Percentiles rank a stretch among this genome's conserved stretches.
Conservation (phyloP, 2,113 vertebrate genomes). For the Clarias macrocephalus region DNA sequence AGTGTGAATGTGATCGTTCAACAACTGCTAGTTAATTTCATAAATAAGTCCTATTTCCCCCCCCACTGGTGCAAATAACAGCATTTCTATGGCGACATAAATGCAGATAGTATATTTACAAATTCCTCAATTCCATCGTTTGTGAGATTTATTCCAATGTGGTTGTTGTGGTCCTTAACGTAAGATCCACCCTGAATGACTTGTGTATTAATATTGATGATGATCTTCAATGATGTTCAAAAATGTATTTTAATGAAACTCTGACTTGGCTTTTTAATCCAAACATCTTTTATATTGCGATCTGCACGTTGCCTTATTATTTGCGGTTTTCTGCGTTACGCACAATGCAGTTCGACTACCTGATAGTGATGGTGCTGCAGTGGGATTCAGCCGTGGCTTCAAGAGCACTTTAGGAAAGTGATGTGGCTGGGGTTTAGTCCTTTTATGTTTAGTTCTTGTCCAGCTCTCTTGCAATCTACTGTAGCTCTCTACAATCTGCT, state of each 20-base stretch:
- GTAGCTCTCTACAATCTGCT: neutral
- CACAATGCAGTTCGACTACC: neutral
- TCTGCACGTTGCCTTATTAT: neutral
- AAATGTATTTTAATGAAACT: neutral
- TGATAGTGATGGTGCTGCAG: neutral
- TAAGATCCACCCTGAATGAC: neutral
- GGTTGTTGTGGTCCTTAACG: neutral
- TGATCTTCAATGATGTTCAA: neutral
- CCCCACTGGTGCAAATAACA: neutral
- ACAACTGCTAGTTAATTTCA: slow-evolving; percentile 27
- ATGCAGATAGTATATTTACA: neutral
- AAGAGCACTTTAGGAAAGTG: neutral
- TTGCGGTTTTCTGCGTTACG: neutral
- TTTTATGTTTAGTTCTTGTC: neutral
- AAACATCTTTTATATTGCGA: neutral
- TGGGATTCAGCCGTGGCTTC: neutral
- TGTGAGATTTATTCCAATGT: neutral
- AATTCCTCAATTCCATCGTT: neutral
- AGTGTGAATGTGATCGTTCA: slow-evolving; percentile 9
- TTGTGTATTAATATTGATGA: neutral
- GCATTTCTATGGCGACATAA: neutral
- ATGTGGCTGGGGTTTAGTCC: neutral
- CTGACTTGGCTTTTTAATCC: neutral
- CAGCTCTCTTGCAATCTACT: neutral
- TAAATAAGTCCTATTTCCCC: neutral